Evolutionary conservation across 2,888 invertebrate species (phyloP).

Genomic region (Drosophila austrosaltans): DNA sequence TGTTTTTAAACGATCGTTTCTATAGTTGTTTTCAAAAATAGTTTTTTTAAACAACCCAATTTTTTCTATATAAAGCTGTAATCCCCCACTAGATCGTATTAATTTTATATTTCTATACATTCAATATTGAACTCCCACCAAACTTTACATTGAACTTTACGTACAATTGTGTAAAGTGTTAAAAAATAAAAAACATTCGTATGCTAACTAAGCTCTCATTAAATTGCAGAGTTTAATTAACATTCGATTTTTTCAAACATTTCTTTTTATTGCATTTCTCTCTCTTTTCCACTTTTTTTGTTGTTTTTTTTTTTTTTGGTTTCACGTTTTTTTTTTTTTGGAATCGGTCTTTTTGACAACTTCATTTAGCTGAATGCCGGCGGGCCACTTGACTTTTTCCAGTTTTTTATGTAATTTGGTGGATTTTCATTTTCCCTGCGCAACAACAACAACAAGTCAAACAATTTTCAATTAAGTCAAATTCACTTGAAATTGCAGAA

Average conservation of each 20-base stretch:
- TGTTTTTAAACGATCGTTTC: too few relatives aligned
- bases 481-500: slow-evolving; percentile 52
- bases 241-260: not conserved
- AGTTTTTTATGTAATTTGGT: slow-evolving; percentile 18
- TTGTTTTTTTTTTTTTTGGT: slow-evolving; percentile 1
- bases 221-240: slow-evolving; percentile 18
- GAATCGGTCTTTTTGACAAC: slow-evolving; percentile 6
- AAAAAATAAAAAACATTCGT: slow-evolving; percentile 15
- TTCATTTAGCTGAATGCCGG: slow-evolving; percentile 24
- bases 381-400: slow-evolving; percentile 14
- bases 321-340: slow-evolving; percentile 7
- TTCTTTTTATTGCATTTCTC: not conserved
- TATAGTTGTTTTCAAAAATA: too few relatives aligned
- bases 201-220: slow-evolving; percentile 18
- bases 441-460: slow-evolving; percentile 43
- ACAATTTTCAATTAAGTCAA: slow-evolving; percentile 63
- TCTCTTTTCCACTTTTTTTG: not conserved
- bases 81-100: too few relatives aligned
- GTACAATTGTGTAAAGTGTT: slow-evolving; percentile 17
- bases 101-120: too few relatives aligned
- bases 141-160: slow-evolving; percentile 9
- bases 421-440: slow-evolving; percentile 4
- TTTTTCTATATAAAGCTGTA: too few relatives aligned
- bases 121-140: too few relatives aligned
- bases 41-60: too few relatives aligned